Evolutionary conservation across 2,113 vertebrate genomes (phyloP).

Genomic region (Pteruthius melanotis): DNA sequence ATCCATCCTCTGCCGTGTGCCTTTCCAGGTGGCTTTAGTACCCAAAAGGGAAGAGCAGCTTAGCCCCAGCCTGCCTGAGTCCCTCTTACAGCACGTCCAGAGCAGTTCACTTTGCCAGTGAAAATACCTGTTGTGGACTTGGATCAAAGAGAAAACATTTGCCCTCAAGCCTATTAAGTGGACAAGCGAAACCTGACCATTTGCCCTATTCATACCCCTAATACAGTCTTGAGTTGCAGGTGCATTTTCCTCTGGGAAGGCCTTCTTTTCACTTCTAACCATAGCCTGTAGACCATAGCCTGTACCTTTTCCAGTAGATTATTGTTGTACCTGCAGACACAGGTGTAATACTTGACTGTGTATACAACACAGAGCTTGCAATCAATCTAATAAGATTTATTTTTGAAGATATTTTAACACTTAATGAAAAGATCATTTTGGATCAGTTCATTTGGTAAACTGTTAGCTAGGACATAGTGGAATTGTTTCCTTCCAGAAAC

Average conservation of each 20-base stretch:
- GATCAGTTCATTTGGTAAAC: neutral
- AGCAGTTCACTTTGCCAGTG: neutral
- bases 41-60: neutral
- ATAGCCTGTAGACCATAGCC: neutral
- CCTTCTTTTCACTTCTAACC: neutral
- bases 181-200: neutral
- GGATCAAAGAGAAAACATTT: neutral
- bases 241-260: neutral
- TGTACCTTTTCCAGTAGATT: neutral
- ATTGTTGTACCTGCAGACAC: accelerated
- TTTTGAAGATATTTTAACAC: neutral
- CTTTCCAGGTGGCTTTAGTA: neutral
- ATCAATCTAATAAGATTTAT: neutral
- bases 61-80: neutral
- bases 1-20: neutral
- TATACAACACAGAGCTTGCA: neutral
- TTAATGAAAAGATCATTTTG: neutral
- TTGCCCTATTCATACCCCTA: neutral
- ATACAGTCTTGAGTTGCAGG: neutral
- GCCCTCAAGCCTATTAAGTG: neutral
- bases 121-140: neutral
- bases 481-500: neutral
- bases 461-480: neutral
- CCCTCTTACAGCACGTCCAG: neutral
- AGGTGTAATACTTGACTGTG: neutral